phyloP scores from a whole-genome alignment of 2,113 vertebrate genomes.

The Calypte anna region DNA sequence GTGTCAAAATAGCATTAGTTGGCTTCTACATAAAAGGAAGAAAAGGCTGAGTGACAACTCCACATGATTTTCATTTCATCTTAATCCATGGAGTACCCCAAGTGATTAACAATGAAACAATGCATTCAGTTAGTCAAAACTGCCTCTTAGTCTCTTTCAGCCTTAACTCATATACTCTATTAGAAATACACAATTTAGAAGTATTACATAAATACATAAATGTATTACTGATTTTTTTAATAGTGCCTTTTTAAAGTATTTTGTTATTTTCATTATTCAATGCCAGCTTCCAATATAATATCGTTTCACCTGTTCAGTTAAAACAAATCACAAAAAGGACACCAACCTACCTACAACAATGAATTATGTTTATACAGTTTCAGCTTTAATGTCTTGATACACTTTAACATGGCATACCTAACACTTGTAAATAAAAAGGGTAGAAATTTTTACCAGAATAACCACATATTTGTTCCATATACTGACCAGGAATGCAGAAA shows the following conservation, averaged over 20 bases:
- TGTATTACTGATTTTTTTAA: neutral
- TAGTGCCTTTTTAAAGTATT: neutral
- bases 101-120: constrained; percentile 33
- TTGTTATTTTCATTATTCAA: neutral
- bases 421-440: neutral
- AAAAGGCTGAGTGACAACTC: constrained; percentile 8
- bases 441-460: neutral
- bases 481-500: neutral
- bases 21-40: constrained; percentile 19
- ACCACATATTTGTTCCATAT: neutral
- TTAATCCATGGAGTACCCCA: neutral
- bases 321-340: neutral
- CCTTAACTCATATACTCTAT: neutral
- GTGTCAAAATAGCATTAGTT: constrained; percentile 41
- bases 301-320: neutral
- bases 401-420: neutral
- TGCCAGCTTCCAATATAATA: neutral
- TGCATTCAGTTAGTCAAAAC: neutral
- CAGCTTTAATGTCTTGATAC: neutral
- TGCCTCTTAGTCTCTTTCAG: neutral
- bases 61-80: neutral
- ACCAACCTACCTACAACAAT: neutral
- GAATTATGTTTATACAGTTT: neutral
- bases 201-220: neutral
- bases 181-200: neutral